phyloP scores from a whole-genome alignment of 2,797 vertebrate genomes.

The Orientallactaga sibirica region DNA sequence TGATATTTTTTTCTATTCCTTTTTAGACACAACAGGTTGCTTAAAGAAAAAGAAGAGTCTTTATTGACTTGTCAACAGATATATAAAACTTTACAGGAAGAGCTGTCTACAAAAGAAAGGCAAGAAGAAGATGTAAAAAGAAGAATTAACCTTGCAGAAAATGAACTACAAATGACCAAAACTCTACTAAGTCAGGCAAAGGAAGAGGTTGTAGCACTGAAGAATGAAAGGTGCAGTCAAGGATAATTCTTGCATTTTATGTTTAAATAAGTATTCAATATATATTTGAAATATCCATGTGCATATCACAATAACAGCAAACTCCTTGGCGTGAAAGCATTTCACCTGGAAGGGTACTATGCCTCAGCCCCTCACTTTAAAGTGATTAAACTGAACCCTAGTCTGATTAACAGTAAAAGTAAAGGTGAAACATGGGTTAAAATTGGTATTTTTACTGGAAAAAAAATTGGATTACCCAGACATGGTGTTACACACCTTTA shows the following conservation, averaged over 20 bases:
- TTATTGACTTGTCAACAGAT: constrained; percentile 91
- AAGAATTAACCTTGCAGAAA: constrained; percentile 86
- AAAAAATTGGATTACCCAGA: not conserved
- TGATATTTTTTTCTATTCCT: constrained; percentile 39
- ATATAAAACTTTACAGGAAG: constrained; percentile 90
- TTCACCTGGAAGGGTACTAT: not conserved
- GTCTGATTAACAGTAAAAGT: not conserved
- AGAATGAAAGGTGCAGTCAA: constrained; percentile 90
- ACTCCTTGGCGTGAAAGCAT: not conserved
- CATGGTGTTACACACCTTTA: no score
- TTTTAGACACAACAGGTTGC: constrained; percentile 90
- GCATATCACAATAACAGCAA: not conserved
- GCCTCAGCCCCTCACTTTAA: not conserved
- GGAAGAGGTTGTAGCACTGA: constrained; percentile 88
- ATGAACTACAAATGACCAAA: constrained; percentile 89
- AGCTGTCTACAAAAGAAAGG: constrained; percentile 89
- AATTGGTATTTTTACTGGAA: constrained; percentile 45
- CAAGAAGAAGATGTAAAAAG: constrained; percentile 89
- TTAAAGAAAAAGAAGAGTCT: constrained; percentile 92
- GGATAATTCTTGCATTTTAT: constrained; percentile 28
- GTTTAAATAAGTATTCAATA: constrained; percentile 10
- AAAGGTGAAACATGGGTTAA: not conserved
- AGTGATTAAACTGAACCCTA: not conserved
- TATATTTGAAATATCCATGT: constrained; percentile 2
- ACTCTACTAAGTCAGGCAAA: constrained; percentile 87